Evolutionary conservation across 30 jellyfish, hydroid and myxozoan species (phyloP).

Genomic region (Aurelia sp.): DNA sequence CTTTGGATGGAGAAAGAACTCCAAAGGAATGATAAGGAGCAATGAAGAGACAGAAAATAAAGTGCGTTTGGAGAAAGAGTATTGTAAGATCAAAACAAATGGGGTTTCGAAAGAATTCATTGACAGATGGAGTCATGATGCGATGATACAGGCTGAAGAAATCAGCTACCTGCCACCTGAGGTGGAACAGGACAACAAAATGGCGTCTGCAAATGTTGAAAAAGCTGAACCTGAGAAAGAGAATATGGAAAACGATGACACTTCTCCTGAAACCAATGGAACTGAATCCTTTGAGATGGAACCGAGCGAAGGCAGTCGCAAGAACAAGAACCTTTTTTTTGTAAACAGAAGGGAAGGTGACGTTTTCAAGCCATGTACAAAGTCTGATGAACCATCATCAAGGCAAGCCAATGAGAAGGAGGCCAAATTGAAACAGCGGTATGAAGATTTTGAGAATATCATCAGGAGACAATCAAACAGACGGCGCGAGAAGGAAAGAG

Average conservation of each 20-base stretch:
- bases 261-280: background rate
- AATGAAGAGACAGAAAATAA: background rate
- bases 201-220: constrained; percentile 9
- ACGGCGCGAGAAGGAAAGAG: constrained; percentile 9
- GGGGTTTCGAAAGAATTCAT: background rate
- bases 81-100: constrained; percentile 1
- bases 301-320: background rate
- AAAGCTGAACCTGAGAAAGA: constrained; percentile 2
- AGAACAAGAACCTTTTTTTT: background rate
- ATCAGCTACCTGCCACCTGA: constrained; percentile 37
- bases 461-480: constrained; percentile 11
- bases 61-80: background rate
- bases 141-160: constrained; percentile 8
- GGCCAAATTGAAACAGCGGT: background rate
- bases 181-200: background rate
- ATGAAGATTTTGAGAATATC: background rate
- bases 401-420: constrained; percentile 22
- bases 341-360: background rate
- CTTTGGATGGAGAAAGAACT: constrained; percentile 5
- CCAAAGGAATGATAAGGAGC: background rate
- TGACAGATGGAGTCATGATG: constrained; percentile 22
- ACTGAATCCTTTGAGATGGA: background rate
- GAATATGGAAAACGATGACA: background rate
- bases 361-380: constrained; percentile 4
- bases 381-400: background rate